These are phyloP conservation scores for Leptinotarsa defecta DNA, from an alignment of 1,140 invertebrate genomes.

Conservation along the genomic window DNA sequence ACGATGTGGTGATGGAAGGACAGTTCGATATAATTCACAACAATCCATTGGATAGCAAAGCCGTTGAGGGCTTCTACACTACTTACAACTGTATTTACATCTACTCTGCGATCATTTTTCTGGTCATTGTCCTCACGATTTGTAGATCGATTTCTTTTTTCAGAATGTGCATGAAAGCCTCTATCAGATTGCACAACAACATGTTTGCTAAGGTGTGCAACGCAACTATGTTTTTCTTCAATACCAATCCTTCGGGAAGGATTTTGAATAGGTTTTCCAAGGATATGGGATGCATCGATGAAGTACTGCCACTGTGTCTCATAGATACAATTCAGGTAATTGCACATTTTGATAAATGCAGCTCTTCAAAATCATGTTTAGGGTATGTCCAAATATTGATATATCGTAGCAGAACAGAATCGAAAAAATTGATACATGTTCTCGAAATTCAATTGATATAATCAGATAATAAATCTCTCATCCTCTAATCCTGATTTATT, in stretches of 20 bases:
- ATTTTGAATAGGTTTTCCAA: constrained; percentile 80
- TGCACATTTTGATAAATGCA: neutral
- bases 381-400: constrained; percentile 58
- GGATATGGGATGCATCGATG: constrained; percentile 82
- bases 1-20: constrained; percentile 31
- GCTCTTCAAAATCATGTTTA: neutral
- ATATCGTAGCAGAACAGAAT: constrained; percentile 65
- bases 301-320: constrained; percentile 74
- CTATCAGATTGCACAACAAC: constrained; percentile 69
- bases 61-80: constrained; percentile 42
- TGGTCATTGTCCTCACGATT: constrained; percentile 63
- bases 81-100: constrained; percentile 51
- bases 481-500: too few species aligned
- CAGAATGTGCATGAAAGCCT: constrained; percentile 71
- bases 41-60: neutral
- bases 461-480: too few species aligned
- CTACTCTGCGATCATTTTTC: constrained; percentile 57
- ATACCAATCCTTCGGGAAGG: constrained; percentile 79
- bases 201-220: constrained; percentile 82
- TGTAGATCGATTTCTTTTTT: constrained; percentile 75
- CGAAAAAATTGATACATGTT: neutral
- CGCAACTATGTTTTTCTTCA: constrained; percentile 87
- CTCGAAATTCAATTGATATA: neutral
- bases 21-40: constrained; percentile 27
- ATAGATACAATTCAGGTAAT: constrained; percentile 72